These are phyloP conservation scores for Hybognathus amarus DNA, from an alignment of 2,797 vertebrate genomes.

Conservation along the genomic window DNA sequence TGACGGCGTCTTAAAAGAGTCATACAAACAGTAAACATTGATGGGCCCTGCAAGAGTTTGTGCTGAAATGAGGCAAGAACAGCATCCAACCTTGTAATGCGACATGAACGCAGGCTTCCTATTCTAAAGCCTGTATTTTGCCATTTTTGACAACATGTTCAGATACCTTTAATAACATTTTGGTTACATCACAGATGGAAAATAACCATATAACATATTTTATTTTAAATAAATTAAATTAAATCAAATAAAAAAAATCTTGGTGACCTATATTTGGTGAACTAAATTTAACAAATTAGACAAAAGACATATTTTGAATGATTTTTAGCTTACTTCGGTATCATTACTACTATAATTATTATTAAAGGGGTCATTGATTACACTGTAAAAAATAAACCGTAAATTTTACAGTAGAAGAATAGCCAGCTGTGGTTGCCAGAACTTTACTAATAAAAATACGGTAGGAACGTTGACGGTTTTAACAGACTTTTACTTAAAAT, in stretches of 20 bases:
- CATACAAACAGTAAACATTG: conserved; percentile 76
- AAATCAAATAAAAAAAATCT: background rate
- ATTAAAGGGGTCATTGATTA: no score
- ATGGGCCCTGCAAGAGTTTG: conserved; percentile 13
- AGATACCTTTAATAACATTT: background rate
- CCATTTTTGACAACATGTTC: background rate
- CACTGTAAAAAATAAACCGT: no score
- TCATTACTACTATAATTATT: background rate
- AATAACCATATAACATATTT: background rate
- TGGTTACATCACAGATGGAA: background rate
- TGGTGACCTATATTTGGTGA: no score
- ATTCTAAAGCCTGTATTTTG: conserved; percentile 10
- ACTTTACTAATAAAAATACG: no score
- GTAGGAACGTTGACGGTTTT: no score
- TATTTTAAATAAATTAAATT: background rate
- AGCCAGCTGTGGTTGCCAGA: no score
- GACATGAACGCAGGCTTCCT: background rate
- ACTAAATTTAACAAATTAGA: background rate
- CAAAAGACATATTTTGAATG: background rate
- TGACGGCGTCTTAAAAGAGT: conserved; percentile 78
- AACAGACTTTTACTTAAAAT: no score
- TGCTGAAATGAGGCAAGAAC: conserved; percentile 10
- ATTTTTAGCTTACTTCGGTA: background rate
- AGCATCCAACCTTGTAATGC: conserved; percentile 14
- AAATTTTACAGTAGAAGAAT: no score